Conservation (phyloP, 2,113 vertebrate species). For the Callospermophilus lateralis region DNA sequence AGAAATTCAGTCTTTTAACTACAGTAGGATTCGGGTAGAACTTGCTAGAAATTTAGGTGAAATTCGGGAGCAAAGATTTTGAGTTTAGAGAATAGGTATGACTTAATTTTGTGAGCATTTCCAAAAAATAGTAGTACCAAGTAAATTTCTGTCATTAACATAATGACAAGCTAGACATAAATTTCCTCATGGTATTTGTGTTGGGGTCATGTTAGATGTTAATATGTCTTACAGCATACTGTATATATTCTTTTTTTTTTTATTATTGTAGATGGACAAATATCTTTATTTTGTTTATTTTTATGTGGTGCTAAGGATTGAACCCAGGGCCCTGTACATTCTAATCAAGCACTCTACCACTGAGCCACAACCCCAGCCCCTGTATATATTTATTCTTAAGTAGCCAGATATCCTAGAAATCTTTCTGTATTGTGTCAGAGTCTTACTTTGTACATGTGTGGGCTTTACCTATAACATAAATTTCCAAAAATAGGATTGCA, state of each 20-base stretch:
- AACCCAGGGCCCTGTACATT: no score
- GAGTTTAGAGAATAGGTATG: background rate
- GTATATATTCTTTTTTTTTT: background rate
- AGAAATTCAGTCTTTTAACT: background rate
- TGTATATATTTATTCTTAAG: background rate
- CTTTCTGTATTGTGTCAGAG: background rate
- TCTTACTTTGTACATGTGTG: background rate
- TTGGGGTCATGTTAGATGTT: background rate
- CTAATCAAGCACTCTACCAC: no score
- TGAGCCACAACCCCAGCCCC: no score
- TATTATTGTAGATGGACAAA: no score
- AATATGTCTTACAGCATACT: background rate
- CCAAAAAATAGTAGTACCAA: constrained; percentile 31
- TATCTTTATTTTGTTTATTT: no score
- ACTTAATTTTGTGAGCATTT: constrained; percentile 31
- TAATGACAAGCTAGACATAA: background rate
- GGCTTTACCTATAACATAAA: background rate
- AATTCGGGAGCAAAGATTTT: constrained; percentile 4
- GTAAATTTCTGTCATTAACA: background rate
- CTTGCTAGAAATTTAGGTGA: constrained; percentile 34
- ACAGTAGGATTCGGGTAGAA: background rate
- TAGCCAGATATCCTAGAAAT: background rate
- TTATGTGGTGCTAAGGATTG: no score
- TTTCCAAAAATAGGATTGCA: background rate
- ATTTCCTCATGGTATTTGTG: background rate